These are phyloP conservation scores for Tetragonula carbonaria DNA, from an alignment of 2,888 invertebrate genomes.

Conservation along the genomic window DNA sequence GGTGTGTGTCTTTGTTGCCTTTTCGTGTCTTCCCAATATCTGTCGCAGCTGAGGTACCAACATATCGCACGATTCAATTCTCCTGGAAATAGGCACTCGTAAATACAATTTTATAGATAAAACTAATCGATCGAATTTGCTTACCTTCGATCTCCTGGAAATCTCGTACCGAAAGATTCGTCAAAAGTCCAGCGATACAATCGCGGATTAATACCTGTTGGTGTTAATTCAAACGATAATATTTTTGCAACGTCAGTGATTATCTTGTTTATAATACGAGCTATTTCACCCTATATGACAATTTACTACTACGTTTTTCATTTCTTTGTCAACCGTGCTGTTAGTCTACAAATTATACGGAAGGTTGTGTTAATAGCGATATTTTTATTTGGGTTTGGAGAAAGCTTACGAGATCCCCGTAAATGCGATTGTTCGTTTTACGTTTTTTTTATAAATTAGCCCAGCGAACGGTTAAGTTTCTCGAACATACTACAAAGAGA, in stretches of 20 bases:
- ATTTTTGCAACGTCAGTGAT: not conserved
- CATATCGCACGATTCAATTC: conserved; percentile 95
- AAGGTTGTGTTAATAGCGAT: not conserved
- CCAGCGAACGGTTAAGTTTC: not conserved
- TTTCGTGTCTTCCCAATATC: conserved; percentile 94
- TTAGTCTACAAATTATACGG: not conserved
- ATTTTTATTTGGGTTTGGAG: not conserved
- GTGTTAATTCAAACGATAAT: conserved; percentile 41
- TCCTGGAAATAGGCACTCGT: conserved; percentile 85
- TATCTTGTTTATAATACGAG: not conserved
- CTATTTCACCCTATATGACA: conserved; percentile 15
- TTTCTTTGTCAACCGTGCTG: not conserved
- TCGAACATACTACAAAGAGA: not conserved
- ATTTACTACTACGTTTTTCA: not conserved
- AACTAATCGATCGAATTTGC: not conserved
- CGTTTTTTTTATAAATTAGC: not conserved
- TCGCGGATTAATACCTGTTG: conserved; percentile 89
- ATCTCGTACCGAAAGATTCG: conserved; percentile 92
- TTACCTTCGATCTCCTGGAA: conserved; percentile 94
- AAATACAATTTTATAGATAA: not conserved
- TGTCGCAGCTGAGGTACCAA: conserved; percentile 96
- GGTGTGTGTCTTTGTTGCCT: conserved; percentile 91
- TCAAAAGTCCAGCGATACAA: conserved; percentile 92
- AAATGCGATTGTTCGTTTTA: not conserved
- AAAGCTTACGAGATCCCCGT: not conserved